Evolutionary conservation across 2,113 vertebrate species (phyloP), one percentile per base, ranked within the genome.

Genomic region (Phaethon lepturus): DNA sequence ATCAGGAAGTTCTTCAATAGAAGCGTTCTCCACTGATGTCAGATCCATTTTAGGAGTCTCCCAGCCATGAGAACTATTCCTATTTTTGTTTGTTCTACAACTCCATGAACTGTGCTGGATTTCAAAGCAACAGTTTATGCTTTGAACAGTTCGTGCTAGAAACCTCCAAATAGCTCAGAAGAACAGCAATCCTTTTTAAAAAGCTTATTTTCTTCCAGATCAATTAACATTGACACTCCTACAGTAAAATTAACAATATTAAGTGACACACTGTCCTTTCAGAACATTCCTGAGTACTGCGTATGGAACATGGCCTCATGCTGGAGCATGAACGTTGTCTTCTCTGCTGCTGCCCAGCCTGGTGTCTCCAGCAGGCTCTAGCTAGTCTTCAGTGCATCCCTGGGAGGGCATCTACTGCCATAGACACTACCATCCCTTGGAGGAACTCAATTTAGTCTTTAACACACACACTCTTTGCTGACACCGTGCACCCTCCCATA

Each of bases 381-480:
- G 26, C 8, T 45, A 35, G 17, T 71, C 50, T 66, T 78, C 77
- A 49, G 7, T 8, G 24, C 60, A 55, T 24, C 56, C 53, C 22
- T 55, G 74, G 88, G 33, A 66, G 38, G 20, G 5, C 13, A 47
- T 11, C 50, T 31, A 12, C 17, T 82, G 78, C 68, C 49, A 55
- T 1, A 81, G 64, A 38, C 19, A 45, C 19, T 28, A 53, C 63
- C 62, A 76, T 6, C n/a, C 52, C 47, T 16, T 33, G 38, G 62
- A 91, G 38, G 24, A 73, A 68, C 58, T 25, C 55, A n/a, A 1
- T 26, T 35, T 2, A 49, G 13, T 7, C n/a, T 72, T 75, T 49
- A 9, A 22, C 7, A 26, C 6, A 13, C 11, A 26, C 13, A 33
- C 0, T 28, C 13, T 8, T 1, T 53, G n/a, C 35, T 50, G 38